A percentile compares a stretch with the other conserved stretches of the same genome.
Conservation (phyloP, 2,797 vertebrate species). For the Chaenodraco wilsoni region DNA sequence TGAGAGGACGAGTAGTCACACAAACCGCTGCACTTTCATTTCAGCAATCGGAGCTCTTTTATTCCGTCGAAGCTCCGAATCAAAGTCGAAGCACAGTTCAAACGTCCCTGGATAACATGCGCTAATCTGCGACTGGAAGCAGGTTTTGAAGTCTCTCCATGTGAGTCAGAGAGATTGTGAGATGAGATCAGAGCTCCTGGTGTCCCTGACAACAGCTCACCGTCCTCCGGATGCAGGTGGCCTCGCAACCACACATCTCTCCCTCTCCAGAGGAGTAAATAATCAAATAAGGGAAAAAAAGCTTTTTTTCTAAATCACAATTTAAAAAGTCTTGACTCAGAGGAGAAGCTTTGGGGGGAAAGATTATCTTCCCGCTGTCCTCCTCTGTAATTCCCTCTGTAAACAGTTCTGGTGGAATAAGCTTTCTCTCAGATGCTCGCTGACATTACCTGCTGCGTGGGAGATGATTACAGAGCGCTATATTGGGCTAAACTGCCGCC, state of each 20-base stretch:
- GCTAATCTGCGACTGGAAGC: conserved; percentile 75
- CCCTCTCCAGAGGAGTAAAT: conserved; percentile 49
- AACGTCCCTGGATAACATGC: conserved; percentile 48
- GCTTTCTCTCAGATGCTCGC: conserved; percentile 72
- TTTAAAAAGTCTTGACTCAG: conserved; percentile 53
- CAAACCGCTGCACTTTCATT: conserved; percentile 53
- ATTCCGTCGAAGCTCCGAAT: conserved; percentile 60
- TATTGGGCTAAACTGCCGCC: conserved; percentile 70
- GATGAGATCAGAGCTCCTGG: conserved; percentile 65
- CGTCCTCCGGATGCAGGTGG: conserved; percentile 41
- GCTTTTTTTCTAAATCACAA: conserved; percentile 47
- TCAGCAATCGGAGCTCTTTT: conserved; percentile 62
- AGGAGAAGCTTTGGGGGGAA: conserved; percentile 63
- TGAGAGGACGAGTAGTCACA: conserved; percentile 7
- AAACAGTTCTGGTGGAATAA: conserved; percentile 78
- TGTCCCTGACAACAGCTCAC: not conserved
- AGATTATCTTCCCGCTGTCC: conserved; percentile 74
- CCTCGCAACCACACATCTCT: conserved; percentile 39
- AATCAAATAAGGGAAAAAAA: conserved; percentile 30
- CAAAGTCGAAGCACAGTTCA: conserved; percentile 69
- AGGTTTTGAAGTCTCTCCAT: conserved; percentile 61
- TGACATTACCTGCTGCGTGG: conserved; percentile 81
- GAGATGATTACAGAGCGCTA: conserved; percentile 74
- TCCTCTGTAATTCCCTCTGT: conserved; percentile 80
- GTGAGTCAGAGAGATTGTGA: conserved; percentile 53